A percentile compares a stretch with the other conserved stretches of the same genome.
Evolutionary conservation across 2,113 vertebrate species (phyloP).

Genomic region (Seriola rivoliana): DNA sequence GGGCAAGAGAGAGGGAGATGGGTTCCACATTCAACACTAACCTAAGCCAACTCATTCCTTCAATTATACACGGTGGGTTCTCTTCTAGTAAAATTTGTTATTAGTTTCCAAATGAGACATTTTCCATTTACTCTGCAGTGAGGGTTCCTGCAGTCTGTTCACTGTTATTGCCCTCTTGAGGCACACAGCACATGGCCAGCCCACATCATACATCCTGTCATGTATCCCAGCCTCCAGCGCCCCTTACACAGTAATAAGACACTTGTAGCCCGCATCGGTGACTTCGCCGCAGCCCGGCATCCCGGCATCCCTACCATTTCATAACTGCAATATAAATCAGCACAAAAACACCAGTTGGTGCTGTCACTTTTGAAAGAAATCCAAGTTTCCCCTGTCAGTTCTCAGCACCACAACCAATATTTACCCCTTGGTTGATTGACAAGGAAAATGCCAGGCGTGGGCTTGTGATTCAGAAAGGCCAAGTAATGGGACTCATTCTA

Average conservation of each 20-base stretch:
- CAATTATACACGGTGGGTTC: conserved; percentile 35
- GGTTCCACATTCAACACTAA: conserved; percentile 42
- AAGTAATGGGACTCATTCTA: conserved; percentile 68
- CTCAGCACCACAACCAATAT: conserved; percentile 67
- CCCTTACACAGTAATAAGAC: conserved; percentile 42
- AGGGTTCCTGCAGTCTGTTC: conserved; percentile 27
- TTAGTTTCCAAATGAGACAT: conserved; percentile 62
- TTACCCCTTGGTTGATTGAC: conserved; percentile 76
- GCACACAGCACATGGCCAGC: conserved; percentile 31
- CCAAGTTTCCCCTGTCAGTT: conserved; percentile 65
- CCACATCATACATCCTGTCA: conserved; percentile 51
- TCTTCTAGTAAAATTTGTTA: conserved; percentile 43
- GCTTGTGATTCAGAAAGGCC: conserved; percentile 72
- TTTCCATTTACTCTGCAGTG: conserved; percentile 44
- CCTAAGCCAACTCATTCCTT: conserved; percentile 41
- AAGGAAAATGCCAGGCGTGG: conserved; percentile 73
- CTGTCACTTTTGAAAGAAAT: conserved; percentile 66
- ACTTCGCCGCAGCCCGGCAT: conserved; percentile 34
- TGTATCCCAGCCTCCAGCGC: conserved; percentile 25
- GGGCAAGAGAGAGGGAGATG: conserved; percentile 22
- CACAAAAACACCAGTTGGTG: conserved; percentile 60
- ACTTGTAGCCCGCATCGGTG: conserved; percentile 12
- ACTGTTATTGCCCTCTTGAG: conserved; percentile 46
- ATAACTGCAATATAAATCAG: conserved; percentile 60
- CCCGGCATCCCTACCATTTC: conserved; percentile 24